Evolutionary conservation across 2,888 invertebrate species (phyloP).

Genomic region (Pterostichus madidus): DNA sequence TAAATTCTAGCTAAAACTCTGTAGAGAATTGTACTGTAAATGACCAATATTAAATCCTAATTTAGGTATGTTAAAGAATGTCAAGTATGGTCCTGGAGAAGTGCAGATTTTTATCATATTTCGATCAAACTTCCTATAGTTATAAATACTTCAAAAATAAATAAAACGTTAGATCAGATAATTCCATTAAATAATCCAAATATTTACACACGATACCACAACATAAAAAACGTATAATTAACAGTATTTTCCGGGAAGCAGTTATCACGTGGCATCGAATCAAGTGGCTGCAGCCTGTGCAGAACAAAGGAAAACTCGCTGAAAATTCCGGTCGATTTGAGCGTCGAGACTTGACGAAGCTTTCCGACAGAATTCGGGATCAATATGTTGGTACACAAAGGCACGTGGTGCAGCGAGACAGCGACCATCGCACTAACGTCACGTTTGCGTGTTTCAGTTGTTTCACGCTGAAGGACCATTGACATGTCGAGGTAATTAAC

Average conservation of each 20-base stretch:
- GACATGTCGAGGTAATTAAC: constrained; percentile 38
- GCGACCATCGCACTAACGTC: constrained; percentile 43
- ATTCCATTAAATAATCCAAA: too few relatives aligned
- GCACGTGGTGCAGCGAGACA: constrained; percentile 69
- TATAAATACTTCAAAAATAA: too few relatives aligned
- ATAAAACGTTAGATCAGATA: too few relatives aligned
- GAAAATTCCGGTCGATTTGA: constrained; percentile 63
- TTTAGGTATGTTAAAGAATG: too few relatives aligned
- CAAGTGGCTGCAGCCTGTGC: not conserved
- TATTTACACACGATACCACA: too few relatives aligned
- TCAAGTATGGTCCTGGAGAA: too few relatives aligned
- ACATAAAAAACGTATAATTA: not conserved
- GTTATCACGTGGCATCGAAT: constrained; percentile 16
- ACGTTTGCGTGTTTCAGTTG: constrained; percentile 38
- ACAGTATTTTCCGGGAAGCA: constrained; percentile 4
- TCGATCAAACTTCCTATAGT: too few relatives aligned
- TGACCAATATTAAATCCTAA: too few relatives aligned
- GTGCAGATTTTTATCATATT: too few relatives aligned
- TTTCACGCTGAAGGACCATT: constrained; percentile 45
- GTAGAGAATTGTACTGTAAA: too few relatives aligned
- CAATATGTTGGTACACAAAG: constrained; percentile 73
- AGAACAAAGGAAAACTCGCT: constrained; percentile 59
- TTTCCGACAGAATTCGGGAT: constrained; percentile 69
- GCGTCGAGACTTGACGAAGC: constrained; percentile 34
- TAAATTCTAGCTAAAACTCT: too few relatives aligned